phyloP scores from a whole-genome alignment of 1,140 invertebrate species.

The Nomia melanderi region DNA sequence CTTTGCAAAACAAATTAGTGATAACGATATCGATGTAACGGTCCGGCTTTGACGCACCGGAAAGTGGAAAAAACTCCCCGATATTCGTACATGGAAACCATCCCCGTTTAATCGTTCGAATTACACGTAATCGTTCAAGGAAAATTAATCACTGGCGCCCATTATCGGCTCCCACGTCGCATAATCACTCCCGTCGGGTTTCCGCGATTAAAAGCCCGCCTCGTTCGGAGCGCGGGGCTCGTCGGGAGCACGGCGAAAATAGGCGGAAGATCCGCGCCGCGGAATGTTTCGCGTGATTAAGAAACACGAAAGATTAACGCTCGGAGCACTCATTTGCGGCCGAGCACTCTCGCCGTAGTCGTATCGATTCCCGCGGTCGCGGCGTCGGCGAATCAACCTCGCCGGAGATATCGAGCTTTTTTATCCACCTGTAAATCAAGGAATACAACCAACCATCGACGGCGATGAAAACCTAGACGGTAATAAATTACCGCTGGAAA shows the following conservation, averaged over 20 bases:
- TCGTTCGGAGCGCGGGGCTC: too few species aligned
- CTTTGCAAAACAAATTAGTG: too few species aligned
- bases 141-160: slow-evolving; percentile 9
- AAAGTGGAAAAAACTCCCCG: too few species aligned
- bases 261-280: background rate
- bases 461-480: background rate
- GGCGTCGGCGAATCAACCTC: slow-evolving; percentile 17
- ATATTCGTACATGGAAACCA: too few species aligned
- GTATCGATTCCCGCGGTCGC: slow-evolving; percentile 10
- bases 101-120: background rate
- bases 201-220: background rate
- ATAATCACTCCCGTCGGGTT: background rate
- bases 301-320: background rate
- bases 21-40: too few species aligned
- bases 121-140: slow-evolving; percentile 3
- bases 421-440: slow-evolving; percentile 33
- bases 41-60: too few species aligned
- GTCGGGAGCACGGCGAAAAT: too few species aligned
- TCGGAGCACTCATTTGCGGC: slow-evolving; percentile 5
- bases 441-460: slow-evolving; percentile 4
- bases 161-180: background rate
- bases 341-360: background rate
- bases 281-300: slow-evolving; percentile 26
- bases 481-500: slow-evolving; percentile 27
- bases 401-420: slow-evolving; percentile 15